These are phyloP conservation scores for Macropis europaea DNA, from an alignment of 2,888 invertebrate species.

Conservation along the genomic window DNA sequence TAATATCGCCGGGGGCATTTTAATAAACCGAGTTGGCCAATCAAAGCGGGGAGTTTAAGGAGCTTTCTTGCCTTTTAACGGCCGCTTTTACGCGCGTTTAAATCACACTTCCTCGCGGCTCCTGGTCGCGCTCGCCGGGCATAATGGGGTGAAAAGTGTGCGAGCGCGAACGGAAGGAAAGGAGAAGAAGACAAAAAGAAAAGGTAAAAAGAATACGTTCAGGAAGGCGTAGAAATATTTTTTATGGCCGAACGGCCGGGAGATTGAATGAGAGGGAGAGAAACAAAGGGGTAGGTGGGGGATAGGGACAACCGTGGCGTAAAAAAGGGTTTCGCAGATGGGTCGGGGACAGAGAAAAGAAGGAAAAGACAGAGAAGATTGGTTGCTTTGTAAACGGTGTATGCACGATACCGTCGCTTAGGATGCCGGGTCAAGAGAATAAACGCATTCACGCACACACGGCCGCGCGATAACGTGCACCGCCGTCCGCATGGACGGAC, in stretches of 20 bases:
- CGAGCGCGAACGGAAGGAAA: constrained; percentile 44
- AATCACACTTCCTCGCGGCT: constrained; percentile 73
- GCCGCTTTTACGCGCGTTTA: constrained; percentile 77
- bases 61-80: constrained; percentile 79
- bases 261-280: constrained; percentile 28
- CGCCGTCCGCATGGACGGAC: constrained; percentile 41
- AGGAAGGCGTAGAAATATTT: constrained; percentile 76
- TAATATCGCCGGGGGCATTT: constrained; percentile 76
- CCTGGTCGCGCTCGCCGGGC: constrained; percentile 36
- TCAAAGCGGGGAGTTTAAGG: constrained; percentile 76
- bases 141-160: constrained; percentile 52
- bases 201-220: constrained; percentile 49
- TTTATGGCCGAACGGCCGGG: constrained; percentile 71
- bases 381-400: constrained; percentile 50
- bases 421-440: constrained; percentile 46
- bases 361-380: constrained; percentile 45
- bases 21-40: constrained; percentile 79
- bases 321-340: not conserved
- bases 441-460: constrained; percentile 33
- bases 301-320: not conserved
- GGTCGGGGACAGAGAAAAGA: constrained; percentile 32
- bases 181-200: constrained; percentile 41
- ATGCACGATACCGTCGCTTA: constrained; percentile 46
- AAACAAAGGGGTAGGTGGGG: not conserved
- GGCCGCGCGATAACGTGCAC: no score